Conservation (phyloP, 2,797 vertebrate species). For the Okamejei kenojei region DNA sequence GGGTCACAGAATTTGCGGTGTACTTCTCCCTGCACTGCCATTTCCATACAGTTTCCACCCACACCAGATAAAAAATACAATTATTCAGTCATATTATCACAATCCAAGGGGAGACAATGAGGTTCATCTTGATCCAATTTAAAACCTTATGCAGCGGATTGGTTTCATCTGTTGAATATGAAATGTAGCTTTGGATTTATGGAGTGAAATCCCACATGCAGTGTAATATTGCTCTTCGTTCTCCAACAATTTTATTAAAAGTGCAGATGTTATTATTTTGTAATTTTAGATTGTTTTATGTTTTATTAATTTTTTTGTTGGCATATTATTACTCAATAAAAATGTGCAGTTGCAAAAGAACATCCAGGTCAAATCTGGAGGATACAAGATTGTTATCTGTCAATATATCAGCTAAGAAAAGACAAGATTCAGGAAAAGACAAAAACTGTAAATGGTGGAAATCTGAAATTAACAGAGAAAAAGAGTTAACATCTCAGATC, state of each 20-base stretch:
- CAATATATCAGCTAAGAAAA: background rate
- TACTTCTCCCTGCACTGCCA: background rate
- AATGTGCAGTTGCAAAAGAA: background rate
- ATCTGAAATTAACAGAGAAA: too few species aligned
- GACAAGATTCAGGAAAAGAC: too few species aligned
- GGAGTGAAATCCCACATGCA: background rate
- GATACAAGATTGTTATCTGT: background rate
- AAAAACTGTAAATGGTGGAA: too few species aligned
- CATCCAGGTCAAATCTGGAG: background rate
- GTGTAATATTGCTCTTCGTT: background rate
- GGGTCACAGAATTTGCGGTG: background rate
- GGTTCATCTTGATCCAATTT: constrained; percentile 21
- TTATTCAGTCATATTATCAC: background rate
- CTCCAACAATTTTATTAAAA: background rate
- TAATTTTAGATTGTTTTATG: background rate
- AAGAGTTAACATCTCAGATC: too few species aligned
- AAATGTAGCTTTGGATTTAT: background rate
- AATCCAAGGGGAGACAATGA: background rate
- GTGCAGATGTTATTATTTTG: background rate
- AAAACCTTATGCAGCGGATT: background rate
- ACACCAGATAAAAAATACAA: background rate
- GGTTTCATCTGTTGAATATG: background rate
- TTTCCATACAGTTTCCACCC: background rate
- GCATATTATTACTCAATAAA: background rate
- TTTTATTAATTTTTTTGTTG: constrained; percentile 5